Base-by-base conservation (phyloP, 2,888 invertebrate genomes). In the Eretmocerus hayati region DNA sequence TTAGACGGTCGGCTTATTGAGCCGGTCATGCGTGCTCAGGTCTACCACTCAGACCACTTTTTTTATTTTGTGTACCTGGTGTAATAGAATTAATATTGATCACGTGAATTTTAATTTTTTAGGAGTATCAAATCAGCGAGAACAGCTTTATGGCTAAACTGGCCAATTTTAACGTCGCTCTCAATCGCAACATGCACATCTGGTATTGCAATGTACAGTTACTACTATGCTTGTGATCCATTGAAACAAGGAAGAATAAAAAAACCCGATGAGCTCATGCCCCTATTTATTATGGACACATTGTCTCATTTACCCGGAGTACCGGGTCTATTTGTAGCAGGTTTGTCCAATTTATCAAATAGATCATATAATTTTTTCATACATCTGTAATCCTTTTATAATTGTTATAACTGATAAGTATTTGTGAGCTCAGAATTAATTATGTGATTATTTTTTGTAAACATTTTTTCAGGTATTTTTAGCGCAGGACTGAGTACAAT, bases 401-500 rank as follows among this genome's bases (percentile, higher is more conserved):
- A n/a, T n/a, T n/a, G n/a, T n/a, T n/a, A n/a, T n/a, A n/a, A n/a
- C n/a, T n/a, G 26, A 11, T 26, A 11, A 26, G 26, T 11, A 6
- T 26, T 11, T 26, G 26, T 9, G 11, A 9, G 11, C 11, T 26
- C 26, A 11, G 11, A 26, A 11, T 26, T 26, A 26, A 9, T 26
- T 26, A 26, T 26, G 6, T 26, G 8, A 26, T 9, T 26, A 26
- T 26, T 26, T 26, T 9, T 6, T 26, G 11, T 26, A 26, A 1
- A 9, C 11, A 26, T 9, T 26, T 26, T 26, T 26, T 43, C 16
- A 66, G 80, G 93, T 3, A 86, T 95, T 52, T 92, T 94, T 66
- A 90, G 90, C 59, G 94, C 90, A 0, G 87, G 92, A 1, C 75
- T 94, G 9, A 92, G 93, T 37, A 92, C 93, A 0, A 85, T 95